Conservation (phyloP, 2,113 vertebrate genomes). For the Podilymbus podiceps region DNA sequence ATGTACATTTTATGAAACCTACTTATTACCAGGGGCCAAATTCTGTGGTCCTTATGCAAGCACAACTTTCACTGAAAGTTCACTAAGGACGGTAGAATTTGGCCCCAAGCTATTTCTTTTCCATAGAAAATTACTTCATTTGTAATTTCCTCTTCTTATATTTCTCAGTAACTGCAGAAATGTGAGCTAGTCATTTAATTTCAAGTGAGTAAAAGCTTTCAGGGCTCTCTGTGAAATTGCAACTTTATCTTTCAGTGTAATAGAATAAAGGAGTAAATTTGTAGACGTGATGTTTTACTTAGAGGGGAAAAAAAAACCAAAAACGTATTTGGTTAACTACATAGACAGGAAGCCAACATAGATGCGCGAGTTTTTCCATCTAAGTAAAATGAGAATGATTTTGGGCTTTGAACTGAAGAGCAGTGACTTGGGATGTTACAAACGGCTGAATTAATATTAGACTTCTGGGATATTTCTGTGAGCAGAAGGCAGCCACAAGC, state of each 20-base stretch:
- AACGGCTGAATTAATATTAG: slow-evolving; percentile 15
- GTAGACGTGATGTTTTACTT: slow-evolving; percentile 47
- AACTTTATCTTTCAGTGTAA: slow-evolving; percentile 2
- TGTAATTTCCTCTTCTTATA: slow-evolving; percentile 66
- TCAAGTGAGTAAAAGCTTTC: not conserved
- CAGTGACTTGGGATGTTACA: not conserved
- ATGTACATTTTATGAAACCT: slow-evolving; percentile 62
- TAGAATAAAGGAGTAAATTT: slow-evolving; percentile 10
- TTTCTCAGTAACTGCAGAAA: slow-evolving; percentile 64
- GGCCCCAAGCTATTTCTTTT: slow-evolving; percentile 33
- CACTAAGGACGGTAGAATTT: slow-evolving; percentile 33
- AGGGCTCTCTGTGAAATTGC: slow-evolving; percentile 20
- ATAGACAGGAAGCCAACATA: slow-evolving; percentile 1
- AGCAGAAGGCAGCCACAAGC: not conserved
- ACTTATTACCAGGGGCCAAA: slow-evolving; percentile 52
- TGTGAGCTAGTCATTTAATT: slow-evolving; percentile 41
- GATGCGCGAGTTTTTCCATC: not conserved
- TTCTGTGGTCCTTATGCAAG: slow-evolving; percentile 57
- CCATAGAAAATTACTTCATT: slow-evolving; percentile 62
- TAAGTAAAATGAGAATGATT: slow-evolving; percentile 17
- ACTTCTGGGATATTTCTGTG: not conserved
- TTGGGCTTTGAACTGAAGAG: not conserved
- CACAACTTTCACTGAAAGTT: slow-evolving; percentile 48
- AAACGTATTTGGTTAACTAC: not conserved
- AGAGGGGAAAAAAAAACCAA: not conserved